These are phyloP conservation scores for Gallinago nigripennis DNA, from an alignment of 2,797 vertebrate genomes.

Conservation along the genomic window DNA sequence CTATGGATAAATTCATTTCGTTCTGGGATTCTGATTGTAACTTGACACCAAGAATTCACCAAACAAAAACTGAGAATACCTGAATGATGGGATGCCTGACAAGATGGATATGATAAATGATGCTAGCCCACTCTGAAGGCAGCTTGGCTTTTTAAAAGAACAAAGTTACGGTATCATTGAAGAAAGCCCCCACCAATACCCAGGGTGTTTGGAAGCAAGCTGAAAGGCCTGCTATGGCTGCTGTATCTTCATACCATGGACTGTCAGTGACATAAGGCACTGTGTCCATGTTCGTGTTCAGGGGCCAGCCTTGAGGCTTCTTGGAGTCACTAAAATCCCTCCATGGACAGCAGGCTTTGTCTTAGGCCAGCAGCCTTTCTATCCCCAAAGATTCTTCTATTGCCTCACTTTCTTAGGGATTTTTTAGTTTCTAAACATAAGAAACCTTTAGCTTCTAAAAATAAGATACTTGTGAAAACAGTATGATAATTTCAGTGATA, in stretches of 20 bases:
- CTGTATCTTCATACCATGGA: background rate
- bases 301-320: background rate
- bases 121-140: background rate
- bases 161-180: background rate
- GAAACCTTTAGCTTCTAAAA: background rate
- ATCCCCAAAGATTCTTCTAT: background rate
- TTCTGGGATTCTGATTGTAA: background rate
- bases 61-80: background rate
- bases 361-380: background rate
- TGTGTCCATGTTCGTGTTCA: background rate
- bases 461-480: background rate
- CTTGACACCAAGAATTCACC: background rate
- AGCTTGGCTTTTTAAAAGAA: background rate
- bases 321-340: background rate
- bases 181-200: background rate
- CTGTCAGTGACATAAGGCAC: background rate
- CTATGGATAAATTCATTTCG: background rate
- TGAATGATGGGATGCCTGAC: background rate
- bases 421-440: background rate
- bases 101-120: background rate
- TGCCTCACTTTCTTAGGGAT: background rate
- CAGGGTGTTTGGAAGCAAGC: background rate
- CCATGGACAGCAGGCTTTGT: background rate
- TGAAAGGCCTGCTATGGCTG: background rate
- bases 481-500: background rate